Percentiles rank a stretch among this genome's conserved stretches.
phyloP scores from a whole-genome alignment of 2,113 vertebrate species.

The Tonatia bakeri region DNA sequence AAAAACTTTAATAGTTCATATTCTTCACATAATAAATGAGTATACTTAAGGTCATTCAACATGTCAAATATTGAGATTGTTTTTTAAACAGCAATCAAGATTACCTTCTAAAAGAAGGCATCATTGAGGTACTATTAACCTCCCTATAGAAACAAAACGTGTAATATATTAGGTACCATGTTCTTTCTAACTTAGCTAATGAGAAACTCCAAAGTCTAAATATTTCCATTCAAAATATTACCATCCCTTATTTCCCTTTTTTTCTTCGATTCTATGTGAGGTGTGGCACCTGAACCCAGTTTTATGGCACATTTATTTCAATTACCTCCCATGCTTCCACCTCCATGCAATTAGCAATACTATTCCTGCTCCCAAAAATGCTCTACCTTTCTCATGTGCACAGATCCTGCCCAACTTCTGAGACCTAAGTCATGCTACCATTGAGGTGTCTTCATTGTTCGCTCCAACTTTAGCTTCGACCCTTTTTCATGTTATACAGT shows the following conservation, averaged over 20 bases:
- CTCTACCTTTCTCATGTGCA: background rate
- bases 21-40: background rate
- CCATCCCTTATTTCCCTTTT: background rate
- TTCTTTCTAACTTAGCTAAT: background rate
- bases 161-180: background rate
- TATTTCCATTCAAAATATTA: background rate
- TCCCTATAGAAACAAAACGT: background rate
- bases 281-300: background rate
- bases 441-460: fast-evolving
- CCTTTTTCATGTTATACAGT: background rate
- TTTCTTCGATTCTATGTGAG: background rate
- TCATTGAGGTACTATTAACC: background rate
- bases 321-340: background rate
- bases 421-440: no score
- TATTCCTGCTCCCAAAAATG: background rate
- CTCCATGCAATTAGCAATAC: background rate
- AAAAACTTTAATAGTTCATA: background rate
- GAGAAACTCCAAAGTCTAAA: background rate
- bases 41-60: background rate
- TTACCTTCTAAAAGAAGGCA: background rate
- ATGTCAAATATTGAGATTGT: background rate
- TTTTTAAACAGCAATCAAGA: background rate
- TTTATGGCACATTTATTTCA: background rate
- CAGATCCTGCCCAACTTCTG: background rate
- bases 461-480: background rate